A percentile compares a stretch with the other conserved stretches of the same genome.
Evolutionary conservation across 2,888 invertebrate genomes (phyloP).

Genomic region (Lasioglossum marginatum): DNA sequence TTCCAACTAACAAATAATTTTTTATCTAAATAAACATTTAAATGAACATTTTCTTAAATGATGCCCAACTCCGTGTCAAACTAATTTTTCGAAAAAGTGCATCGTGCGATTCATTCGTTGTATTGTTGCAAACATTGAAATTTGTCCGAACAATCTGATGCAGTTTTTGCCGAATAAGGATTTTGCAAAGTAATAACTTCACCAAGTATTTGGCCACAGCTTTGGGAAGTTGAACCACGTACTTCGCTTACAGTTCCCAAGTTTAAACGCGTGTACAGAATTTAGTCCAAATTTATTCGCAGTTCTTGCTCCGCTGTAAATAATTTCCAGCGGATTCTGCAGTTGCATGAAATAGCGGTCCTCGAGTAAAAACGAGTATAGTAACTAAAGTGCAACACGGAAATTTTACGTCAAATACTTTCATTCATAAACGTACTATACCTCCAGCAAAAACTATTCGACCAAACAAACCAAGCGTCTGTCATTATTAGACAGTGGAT

Average conservation of each 20-base stretch:
- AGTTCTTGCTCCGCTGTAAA: not conserved
- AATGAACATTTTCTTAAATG: too few species aligned
- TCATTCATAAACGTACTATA: not conserved
- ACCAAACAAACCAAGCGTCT: not conserved
- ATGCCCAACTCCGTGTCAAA: too few species aligned
- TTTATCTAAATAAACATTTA: too few species aligned
- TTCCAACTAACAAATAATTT: too few species aligned
- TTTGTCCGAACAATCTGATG: not conserved
- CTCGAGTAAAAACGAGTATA: not conserved
- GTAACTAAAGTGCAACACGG: not conserved
- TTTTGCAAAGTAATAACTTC: not conserved
- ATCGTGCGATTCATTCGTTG: too few species aligned
- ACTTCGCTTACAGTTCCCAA: not conserved
- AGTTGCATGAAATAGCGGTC: not conserved
- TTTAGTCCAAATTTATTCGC: not conserved
- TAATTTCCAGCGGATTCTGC: not conserved
- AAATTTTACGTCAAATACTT: not conserved
- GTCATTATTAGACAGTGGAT: not conserved
- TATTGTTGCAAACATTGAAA: not conserved
- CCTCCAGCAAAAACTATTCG: not conserved
- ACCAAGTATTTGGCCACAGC: not conserved
- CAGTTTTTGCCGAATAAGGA: not conserved
- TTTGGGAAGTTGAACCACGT: not conserved
- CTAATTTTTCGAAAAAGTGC: too few species aligned
- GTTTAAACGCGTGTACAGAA: slow-evolving; percentile 1